Base-by-base conservation (phyloP, 2,888 invertebrate genomes). In the Lasioglossum marginatum region DNA sequence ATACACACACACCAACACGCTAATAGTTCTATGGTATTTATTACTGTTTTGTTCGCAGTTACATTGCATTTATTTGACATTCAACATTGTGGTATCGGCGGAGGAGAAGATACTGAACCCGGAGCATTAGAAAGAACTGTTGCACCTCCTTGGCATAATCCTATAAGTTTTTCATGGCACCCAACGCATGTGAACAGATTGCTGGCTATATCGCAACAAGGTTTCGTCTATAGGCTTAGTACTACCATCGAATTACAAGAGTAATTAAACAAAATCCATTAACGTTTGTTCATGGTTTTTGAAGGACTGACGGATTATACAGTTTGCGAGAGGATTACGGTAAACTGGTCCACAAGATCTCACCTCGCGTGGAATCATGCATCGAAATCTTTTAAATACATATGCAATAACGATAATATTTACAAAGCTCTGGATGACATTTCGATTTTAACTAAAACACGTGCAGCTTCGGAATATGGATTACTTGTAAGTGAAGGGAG, bases 121-220 rank as follows among this genome's bases (percentile, higher is more conserved):
- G 97, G 97, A 57, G 97, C 97, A 73, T 95, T 98, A 52, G 98
- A 98, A 94, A 96, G 98, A 91, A 96, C 96, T 82, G 96, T 97
- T n/a, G 93, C 93, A 52, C 95, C 95, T 73, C 95, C 94, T 4
- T 94, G 94, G 94, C 92, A 93, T 4, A 94, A 89, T 88, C 94
- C 94, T 23, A 97, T 97, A 16, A 97, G 98, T 85, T 98, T 98
- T 95, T 97, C 97, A 57, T 99, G 99, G 98, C 99, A 99, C 95
- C 97, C 98, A 2, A 96, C 96, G 6, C 97, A 98, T 92, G 97
- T 97, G 94, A 98, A 98, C 92, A 95, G 98, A 52, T 95, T 98
- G 88, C 95, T 98, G 77, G 97, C 97, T 0, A 96, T 97, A 85
- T 95, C 95, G 3, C 93, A 93, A 81, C 94, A 93, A 92, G 95